These are phyloP conservation scores for Argyrosomus japonicus DNA, from an alignment of 2,113 vertebrate species.

Conservation along the genomic window DNA sequence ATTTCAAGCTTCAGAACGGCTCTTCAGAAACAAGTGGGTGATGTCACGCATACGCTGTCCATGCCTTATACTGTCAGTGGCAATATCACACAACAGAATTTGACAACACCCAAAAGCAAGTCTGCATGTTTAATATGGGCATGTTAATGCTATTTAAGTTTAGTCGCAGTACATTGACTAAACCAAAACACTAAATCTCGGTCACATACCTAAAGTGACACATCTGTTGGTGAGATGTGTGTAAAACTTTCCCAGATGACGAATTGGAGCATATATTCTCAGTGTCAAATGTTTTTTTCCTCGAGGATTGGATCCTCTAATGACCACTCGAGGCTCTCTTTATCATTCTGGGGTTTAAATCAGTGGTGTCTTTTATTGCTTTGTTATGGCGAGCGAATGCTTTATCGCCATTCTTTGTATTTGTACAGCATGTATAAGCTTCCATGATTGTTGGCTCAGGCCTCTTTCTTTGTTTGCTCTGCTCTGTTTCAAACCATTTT, in stretches of 20 bases:
- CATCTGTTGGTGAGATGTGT: not conserved
- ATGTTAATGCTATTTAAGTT: not conserved
- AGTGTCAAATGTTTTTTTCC: conserved; percentile 32
- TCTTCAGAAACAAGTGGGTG: too few relatives aligned
- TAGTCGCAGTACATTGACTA: not conserved
- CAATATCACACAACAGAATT: not conserved
- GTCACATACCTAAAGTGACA: not conserved
- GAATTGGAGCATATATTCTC: conserved; percentile 11
- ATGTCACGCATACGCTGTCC: too few relatives aligned
- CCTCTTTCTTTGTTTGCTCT: conserved; percentile 53
- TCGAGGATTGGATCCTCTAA: conserved; percentile 5
- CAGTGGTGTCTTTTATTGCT: conserved; percentile 22
- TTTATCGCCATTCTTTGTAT: conserved; percentile 40
- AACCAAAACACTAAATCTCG: not conserved
- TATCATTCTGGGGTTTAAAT: conserved; percentile 33
- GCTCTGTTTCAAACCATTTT: conserved; percentile 59
- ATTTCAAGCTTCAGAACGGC: too few relatives aligned
- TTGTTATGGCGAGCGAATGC: conserved; percentile 11
- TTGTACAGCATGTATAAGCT: conserved; percentile 25
- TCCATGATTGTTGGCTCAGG: conserved; percentile 15
- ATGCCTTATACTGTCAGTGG: too few relatives aligned
- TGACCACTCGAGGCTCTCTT: conserved; percentile 25
- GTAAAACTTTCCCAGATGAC: conserved; percentile 5
- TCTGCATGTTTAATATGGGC: not conserved
- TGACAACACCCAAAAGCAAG: not conserved